Base-by-base conservation (phyloP, 1,140 invertebrate genomes). In the Zaprionus taronus region DNA sequence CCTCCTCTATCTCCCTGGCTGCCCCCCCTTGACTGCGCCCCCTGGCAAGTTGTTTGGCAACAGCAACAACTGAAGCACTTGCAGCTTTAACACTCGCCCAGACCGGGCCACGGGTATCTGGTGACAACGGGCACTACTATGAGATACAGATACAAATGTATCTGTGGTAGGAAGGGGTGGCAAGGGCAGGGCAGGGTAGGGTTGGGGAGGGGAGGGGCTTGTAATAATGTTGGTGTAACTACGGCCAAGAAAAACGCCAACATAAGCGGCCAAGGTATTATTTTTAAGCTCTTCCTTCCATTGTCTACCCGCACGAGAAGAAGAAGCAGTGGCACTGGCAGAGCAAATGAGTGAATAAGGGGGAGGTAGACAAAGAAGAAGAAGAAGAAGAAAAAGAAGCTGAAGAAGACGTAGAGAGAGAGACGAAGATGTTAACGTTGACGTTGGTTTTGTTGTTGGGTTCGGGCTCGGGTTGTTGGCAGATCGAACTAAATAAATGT, bases 401-500 rank as follows among this genome's bases (percentile, higher is more conserved):
- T 31, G 28, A 31, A 31, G 51, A 34, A 51, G 15, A 14, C 58
- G 63, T 65, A 70, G 64, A 9, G 28, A 28, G 31, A 34, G 9
- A 34, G 31, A 34, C 31, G 81, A 80, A 73, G 78, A 74, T 71
- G 78, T 71, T 86, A 76, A 85, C 56, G 79, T 79, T 71, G 82
- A 57, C 31, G 56, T 53, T 61, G 63, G 36, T 12, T 34, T 56
- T 57, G 4, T 56, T 56, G 49, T 47, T 41, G 12, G 17, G 31
- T 38, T 17, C 28, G 34, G 38, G 71, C 47, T 66, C 5, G 70
- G 28, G 24, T 56, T 36, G 55, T 22, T 55, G 51, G 5, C 49
- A 73, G 84, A 87, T 87, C 83, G 83, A 87, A 87, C 84, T 87
- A 89, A 89, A 89, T 87, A 89, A 89, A 87, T 89, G 74, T 83